phyloP scores from a whole-genome alignment of 2,797 vertebrate genomes.

The Potorous gilbertii region DNA sequence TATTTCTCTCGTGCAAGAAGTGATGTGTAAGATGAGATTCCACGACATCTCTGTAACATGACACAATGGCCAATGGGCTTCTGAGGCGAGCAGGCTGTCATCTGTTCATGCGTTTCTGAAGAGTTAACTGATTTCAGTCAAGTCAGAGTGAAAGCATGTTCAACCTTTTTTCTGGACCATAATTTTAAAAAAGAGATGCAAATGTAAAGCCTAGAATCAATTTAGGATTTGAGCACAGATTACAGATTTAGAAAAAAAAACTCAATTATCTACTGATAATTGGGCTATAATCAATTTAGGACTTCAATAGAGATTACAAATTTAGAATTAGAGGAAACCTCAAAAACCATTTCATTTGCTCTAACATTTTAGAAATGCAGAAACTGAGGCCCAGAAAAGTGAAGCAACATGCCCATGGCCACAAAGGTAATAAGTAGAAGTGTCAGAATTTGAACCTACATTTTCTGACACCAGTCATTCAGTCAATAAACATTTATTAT shows the following conservation, averaged over 20 bases:
- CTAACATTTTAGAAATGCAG: neutral
- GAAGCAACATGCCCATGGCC: neutral
- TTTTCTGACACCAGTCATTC: neutral
- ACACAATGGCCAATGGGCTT: slow-evolving; percentile 50
- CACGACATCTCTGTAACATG: slow-evolving; percentile 59
- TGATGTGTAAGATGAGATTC: slow-evolving; percentile 33
- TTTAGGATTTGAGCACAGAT: slow-evolving; percentile 65
- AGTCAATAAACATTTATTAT: neutral
- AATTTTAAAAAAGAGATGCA: slow-evolving; percentile 68
- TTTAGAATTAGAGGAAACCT: neutral
- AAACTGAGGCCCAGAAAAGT: neutral
- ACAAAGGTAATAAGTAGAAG: neutral
- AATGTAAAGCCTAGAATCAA: slow-evolving; percentile 71
- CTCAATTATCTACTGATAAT: neutral
- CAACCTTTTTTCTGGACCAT: slow-evolving; percentile 56
- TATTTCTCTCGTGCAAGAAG: slow-evolving; percentile 60
- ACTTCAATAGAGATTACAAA: neutral
- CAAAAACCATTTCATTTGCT: neutral
- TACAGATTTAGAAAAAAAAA: slow-evolving; percentile 55
- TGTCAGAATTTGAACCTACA: neutral
- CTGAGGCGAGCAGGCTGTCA: slow-evolving; percentile 55
- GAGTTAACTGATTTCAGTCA: slow-evolving; percentile 69
- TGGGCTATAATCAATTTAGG: neutral
- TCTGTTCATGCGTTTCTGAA: slow-evolving; percentile 64
- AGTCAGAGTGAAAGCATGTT: slow-evolving; percentile 72